Percentiles rank a stretch among this genome's conserved stretches.
phyloP scores from a whole-genome alignment of 2,888 invertebrate genomes.

The Xanthia icteritia region DNA sequence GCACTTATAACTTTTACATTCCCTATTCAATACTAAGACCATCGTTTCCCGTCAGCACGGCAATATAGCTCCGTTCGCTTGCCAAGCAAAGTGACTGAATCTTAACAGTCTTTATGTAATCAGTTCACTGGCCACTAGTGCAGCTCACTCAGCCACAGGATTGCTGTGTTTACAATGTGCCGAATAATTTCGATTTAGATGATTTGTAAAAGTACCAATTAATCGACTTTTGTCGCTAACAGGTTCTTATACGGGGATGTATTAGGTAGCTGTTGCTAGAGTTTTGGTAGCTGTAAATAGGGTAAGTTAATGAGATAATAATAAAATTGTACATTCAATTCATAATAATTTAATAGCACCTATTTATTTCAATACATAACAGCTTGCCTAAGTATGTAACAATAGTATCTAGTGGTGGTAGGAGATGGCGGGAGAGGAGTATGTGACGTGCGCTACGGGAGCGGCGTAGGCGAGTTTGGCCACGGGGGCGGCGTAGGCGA shows the following conservation, averaged over 20 bases:
- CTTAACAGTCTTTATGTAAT: no score
- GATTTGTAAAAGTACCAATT: not conserved
- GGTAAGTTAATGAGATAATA: not conserved
- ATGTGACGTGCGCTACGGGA: constrained; percentile 78
- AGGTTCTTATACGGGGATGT: not conserved
- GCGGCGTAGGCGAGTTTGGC: constrained; percentile 74
- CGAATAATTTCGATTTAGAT: not conserved
- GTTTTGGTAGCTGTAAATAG: not conserved
- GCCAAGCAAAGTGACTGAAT: no score
- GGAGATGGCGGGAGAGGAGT: constrained; percentile 82
- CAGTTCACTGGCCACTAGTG: no score
- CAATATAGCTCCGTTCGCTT: no score
- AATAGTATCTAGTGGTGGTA: constrained; percentile 80
- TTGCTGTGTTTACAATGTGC: not conserved
- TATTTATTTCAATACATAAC: constrained; percentile 53
- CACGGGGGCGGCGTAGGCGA: constrained; percentile 67
- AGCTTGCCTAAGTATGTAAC: constrained; percentile 41
- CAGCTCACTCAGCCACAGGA: not conserved
- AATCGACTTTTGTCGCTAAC: not conserved
- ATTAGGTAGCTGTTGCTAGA: not conserved
- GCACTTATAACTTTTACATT: no score
- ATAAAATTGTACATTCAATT: constrained; percentile 4
- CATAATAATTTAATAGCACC: constrained; percentile 64
- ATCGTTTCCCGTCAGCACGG: no score
- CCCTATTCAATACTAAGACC: no score